Percentiles rank a stretch among this genome's conserved stretches.
These are phyloP conservation scores for Mercenaria mercenaria DNA, from an alignment of 1,140 invertebrate species.

Conservation along the genomic window DNA sequence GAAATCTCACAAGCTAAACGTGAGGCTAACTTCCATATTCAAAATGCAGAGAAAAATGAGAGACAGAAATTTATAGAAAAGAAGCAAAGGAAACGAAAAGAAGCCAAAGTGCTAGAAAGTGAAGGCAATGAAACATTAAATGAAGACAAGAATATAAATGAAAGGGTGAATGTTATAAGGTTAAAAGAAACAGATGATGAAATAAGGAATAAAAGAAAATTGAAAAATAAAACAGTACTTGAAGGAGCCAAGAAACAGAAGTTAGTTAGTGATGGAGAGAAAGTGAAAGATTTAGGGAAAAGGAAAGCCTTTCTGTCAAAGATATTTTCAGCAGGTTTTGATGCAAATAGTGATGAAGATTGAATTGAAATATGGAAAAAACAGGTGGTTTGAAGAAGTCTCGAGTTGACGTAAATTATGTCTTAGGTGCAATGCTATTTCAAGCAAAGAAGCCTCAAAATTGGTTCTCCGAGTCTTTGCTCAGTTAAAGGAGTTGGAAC, in stretches of 20 bases:
- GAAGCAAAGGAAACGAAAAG: slow-evolving; percentile 48
- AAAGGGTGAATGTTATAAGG: slow-evolving; percentile 68
- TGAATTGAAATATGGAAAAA: background rate
- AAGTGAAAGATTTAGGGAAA: slow-evolving; percentile 54
- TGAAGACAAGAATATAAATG: slow-evolving; percentile 31
- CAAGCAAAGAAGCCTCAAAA: too few relatives aligned
- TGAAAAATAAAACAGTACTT: background rate
- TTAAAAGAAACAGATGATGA: slow-evolving; percentile 82
- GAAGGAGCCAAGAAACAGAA: slow-evolving; percentile 44
- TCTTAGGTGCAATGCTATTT: too few relatives aligned
- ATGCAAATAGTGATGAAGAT: slow-evolving; percentile 36
- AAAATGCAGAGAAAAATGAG: slow-evolving; percentile 93
- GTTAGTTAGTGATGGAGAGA: slow-evolving; percentile 38
- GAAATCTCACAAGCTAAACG: slow-evolving; percentile 96
- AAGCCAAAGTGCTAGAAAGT: slow-evolving; percentile 53
- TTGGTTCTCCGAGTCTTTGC: too few relatives aligned
- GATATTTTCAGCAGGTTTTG: slow-evolving; percentile 73
- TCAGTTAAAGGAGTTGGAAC: too few relatives aligned
- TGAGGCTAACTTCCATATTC: slow-evolving; percentile 94
- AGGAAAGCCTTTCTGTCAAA: slow-evolving; percentile 76
- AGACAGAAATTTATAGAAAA: slow-evolving; percentile 88
- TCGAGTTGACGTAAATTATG: too few relatives aligned
- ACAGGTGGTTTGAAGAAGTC: too few relatives aligned
- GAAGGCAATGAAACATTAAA: slow-evolving; percentile 63
- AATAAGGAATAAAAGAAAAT: slow-evolving; percentile 70